Evolutionary conservation across 2,888 invertebrate genomes (phyloP).

Genomic region (Portevinia maculata): DNA sequence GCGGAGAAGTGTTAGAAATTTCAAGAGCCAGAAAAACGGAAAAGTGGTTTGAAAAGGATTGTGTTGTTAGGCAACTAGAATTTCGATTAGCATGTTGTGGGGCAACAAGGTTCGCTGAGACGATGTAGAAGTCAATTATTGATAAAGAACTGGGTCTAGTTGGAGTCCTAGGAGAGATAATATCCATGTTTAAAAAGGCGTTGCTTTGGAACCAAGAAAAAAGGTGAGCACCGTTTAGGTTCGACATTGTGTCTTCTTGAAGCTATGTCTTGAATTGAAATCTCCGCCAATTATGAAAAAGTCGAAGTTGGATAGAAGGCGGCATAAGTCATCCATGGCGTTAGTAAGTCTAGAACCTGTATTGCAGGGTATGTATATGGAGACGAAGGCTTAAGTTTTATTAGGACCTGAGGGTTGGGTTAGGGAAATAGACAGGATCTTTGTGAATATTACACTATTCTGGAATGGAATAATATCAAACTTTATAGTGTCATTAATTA

Average conservation of each 20-base stretch:
- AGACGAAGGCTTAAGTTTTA: background rate
- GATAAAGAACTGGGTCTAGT: too few species aligned
- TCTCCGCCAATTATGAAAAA: background rate
- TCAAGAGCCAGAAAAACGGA: too few species aligned
- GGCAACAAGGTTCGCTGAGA: too few species aligned
- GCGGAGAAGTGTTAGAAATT: background rate
- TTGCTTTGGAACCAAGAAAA: too few species aligned
- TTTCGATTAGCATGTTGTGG: too few species aligned
- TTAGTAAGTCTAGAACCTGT: background rate
- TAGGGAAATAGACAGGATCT: background rate
- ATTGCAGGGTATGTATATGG: constrained; percentile 4
- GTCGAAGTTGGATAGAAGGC: background rate
- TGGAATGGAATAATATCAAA: background rate
- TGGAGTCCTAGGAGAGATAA: too few species aligned
- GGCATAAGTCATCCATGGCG: background rate
- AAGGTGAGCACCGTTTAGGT: too few species aligned
- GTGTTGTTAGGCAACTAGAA: too few species aligned
- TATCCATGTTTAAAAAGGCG: too few species aligned
- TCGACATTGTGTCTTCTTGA: background rate
- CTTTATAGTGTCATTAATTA: constrained; percentile 5
- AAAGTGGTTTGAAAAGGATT: too few species aligned
- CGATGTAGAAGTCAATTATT: too few species aligned
- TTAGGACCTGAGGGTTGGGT: background rate
- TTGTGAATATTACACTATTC: constrained; percentile 4
- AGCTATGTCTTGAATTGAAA: background rate